phyloP scores from a whole-genome alignment of 1,140 invertebrate genomes.

The Pseudomyrmex concolor region DNA sequence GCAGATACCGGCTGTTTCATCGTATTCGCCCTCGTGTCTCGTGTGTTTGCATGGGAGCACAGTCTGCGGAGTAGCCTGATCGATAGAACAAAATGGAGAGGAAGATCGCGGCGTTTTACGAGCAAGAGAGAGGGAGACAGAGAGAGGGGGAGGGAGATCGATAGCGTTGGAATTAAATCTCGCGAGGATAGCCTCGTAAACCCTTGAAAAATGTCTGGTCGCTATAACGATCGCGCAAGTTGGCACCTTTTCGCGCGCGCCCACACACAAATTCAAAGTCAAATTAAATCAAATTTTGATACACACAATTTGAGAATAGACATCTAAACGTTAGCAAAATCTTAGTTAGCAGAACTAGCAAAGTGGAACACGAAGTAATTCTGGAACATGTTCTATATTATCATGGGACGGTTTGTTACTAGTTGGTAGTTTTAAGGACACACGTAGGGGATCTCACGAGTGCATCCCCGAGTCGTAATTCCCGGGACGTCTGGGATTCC shows the following conservation, averaged over 20 bases:
- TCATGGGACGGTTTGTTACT: not conserved
- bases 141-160: conserved; percentile 53
- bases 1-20: conserved; percentile 81
- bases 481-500: conserved; percentile 67
- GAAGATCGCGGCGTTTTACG: conserved; percentile 73
- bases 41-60: conserved; percentile 79
- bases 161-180: conserved; percentile 63
- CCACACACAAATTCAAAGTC: not conserved
- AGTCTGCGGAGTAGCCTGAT: conserved; percentile 73
- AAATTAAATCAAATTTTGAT: not conserved
- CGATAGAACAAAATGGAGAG: conserved; percentile 80
- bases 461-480: conserved; percentile 60
- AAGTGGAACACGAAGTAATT: not conserved
- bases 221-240: conserved; percentile 43
- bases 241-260: conserved; percentile 18
- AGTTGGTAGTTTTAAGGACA: conserved; percentile 2
- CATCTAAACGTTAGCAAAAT: not conserved
- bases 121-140: conserved; percentile 42
- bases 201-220: not conserved
- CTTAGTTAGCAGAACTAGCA: not conserved
- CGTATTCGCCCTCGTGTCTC: conserved; percentile 76
- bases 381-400: not conserved
- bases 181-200: not conserved
- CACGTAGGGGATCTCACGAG: conserved; percentile 34
- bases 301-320: not conserved